Evolutionary conservation across 2,888 invertebrate genomes (phyloP), one percentile per base, ranked within the genome.

Genomic region (Flexamia atlantica): DNA sequence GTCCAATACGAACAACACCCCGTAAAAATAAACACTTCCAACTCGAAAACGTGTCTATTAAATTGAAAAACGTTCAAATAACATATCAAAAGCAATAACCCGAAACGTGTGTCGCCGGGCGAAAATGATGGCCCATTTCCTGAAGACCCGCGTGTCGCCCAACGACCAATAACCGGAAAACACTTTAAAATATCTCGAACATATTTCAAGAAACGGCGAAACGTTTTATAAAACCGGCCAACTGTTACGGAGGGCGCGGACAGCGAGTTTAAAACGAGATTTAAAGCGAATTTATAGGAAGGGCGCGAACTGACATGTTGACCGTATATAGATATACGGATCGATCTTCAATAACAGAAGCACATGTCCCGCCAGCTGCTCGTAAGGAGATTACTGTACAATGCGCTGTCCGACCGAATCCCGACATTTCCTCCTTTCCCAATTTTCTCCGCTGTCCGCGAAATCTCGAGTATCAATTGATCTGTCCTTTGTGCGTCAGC

Each of bases 161-260:
- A 46, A 46, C n/a, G 46, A 14, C 76, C 76, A 42, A 76, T 76
- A 76, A 50, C 46, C 28, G 46, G 46, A 46, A 2, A 46, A 40
- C 72, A 72, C 72, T 72, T 72, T 72, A 42, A 76, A 76, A 76
- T 46, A 76, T 76, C 40, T 42, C 50, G 50, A 76, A 76, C 76
- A 76, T 76, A 76, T 76, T 76, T 76, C 76, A 76, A 76, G 40
- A 72, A 72, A 30, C 36, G 17, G 50, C 46, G 40, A 72, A 72
- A 30, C 36, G 17, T 46, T 76, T 76, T 76, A 76, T 76, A 76
- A 40, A 70, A 40, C 40, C 50, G 76, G 76, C 76, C 76, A 76
- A 76, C 42, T 76, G 76, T 76, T 76, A 76, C 76, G 9, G 28
- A 50, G 76, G 46, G 23, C 20, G 72, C 32, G 42, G 32, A 72